Conservation (phyloP, 2,797 vertebrate genomes). For the Pempheris klunzingeri region DNA sequence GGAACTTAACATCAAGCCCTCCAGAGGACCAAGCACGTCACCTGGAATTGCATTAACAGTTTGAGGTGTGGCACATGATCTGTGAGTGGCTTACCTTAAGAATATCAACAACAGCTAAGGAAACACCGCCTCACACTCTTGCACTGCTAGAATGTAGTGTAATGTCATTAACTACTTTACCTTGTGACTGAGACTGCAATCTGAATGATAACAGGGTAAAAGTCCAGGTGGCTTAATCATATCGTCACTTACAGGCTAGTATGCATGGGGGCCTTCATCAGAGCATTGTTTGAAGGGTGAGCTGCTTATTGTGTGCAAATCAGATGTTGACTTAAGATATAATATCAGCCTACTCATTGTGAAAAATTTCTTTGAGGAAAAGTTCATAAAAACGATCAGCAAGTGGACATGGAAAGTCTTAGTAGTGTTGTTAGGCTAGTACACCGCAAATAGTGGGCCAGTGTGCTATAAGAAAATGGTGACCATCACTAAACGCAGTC, state of each 20-base stretch:
- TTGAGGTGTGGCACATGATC: conserved; percentile 49
- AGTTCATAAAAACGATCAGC: not conserved
- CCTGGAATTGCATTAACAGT: conserved; percentile 16
- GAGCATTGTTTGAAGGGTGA: not conserved
- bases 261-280: not conserved
- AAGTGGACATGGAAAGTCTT: not conserved
- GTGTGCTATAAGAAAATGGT: not conserved
- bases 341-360: not conserved
- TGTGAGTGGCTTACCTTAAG: conserved; percentile 60
- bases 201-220: conserved; percentile 32
- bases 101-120: conserved; percentile 47
- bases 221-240: conserved; percentile 21
- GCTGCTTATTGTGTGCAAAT: conserved; percentile 7
- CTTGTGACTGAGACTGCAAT: conserved; percentile 42
- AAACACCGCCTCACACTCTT: conserved; percentile 22
- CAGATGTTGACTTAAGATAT: conserved; percentile 10
- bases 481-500: not conserved
- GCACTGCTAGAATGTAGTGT: conserved; percentile 8
- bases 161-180: conserved; percentile 45
- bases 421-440: not conserved
- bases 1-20: not conserved
- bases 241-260: not conserved
- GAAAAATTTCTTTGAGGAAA: not conserved
- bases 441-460: not conserved
- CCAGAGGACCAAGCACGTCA: not conserved